Evolutionary conservation across 2,888 invertebrate species (phyloP).

Genomic region (Anticlea derivata): DNA sequence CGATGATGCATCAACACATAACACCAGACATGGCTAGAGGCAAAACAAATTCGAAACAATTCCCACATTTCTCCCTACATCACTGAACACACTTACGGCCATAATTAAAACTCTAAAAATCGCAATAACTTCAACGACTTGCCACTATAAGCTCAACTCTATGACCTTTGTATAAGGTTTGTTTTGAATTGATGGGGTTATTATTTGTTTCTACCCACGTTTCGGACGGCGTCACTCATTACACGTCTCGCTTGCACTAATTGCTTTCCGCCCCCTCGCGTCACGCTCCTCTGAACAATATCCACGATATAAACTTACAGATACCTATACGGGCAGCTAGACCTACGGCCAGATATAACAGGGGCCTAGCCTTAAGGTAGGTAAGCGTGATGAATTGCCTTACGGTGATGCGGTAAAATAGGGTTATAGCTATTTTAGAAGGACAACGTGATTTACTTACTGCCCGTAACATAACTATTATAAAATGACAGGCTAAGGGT

Average conservation of each 20-base stretch:
- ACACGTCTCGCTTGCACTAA: conserved; percentile 63
- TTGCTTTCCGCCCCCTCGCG: conserved; percentile 53
- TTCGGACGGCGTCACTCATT: conserved; percentile 55
- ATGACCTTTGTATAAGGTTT: neutral
- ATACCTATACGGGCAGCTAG: neutral
- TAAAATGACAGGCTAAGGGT: too few relatives aligned
- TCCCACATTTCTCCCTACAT: conserved; percentile 12
- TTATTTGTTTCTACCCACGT: conserved; percentile 22
- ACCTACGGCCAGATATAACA: neutral
- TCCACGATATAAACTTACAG: conserved; percentile 15
- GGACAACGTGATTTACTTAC: too few relatives aligned
- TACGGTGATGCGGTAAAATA: too few relatives aligned
- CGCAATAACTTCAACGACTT: neutral
- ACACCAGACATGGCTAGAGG: neutral
- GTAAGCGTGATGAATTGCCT: neutral
- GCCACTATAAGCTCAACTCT: conserved; percentile 3
- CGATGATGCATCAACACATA: too few relatives aligned
- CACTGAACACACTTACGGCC: conserved; percentile 23
- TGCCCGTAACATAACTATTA: too few relatives aligned
- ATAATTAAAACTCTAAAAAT: conserved; percentile 20
- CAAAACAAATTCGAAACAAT: conserved; percentile 14
- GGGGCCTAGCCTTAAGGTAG: neutral
- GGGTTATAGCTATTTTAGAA: too few relatives aligned
- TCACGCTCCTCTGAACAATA: conserved; percentile 23
- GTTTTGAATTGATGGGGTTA: neutral